Conservation (phyloP, 2,797 vertebrate species). For the Acomys russatus region DNA sequence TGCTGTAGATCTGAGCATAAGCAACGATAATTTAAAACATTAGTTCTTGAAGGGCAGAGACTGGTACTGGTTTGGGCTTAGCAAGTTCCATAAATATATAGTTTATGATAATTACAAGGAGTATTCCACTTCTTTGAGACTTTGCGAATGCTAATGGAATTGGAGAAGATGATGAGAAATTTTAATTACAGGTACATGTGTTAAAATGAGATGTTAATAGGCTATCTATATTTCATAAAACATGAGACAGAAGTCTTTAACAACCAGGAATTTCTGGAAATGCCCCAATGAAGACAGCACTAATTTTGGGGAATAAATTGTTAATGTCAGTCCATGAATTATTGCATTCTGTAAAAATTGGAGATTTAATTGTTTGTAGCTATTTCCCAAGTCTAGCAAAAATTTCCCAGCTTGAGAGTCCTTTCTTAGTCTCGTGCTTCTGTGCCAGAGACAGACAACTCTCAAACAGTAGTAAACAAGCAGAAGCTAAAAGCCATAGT, state of each 20-base stretch:
- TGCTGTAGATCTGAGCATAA: not conserved
- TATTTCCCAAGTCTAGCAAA: not conserved
- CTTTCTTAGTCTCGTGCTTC: not conserved
- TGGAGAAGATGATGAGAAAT: not conserved
- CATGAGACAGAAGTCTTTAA: not conserved
- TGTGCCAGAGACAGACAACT: not conserved
- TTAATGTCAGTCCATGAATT: not conserved
- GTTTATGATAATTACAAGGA: slow-evolving; percentile 17
- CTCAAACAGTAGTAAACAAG: not conserved
- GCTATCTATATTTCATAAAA: not conserved
- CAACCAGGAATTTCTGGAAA: not conserved
- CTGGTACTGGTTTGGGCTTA: not conserved
- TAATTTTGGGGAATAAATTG: not conserved
- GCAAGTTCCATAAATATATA: slow-evolving; percentile 2
- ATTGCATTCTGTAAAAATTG: not conserved
- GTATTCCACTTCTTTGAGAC: not conserved
- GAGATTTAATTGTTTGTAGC: not conserved
- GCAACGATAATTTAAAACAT: slow-evolving; percentile 41
- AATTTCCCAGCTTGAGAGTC: not conserved
- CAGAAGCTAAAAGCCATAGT: not conserved
- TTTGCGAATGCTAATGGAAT: not conserved
- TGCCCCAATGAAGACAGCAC: not conserved
- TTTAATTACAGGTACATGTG: not conserved
- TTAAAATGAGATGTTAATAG: not conserved
- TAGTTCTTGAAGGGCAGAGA: slow-evolving; percentile 1